These are phyloP conservation scores for Tympanoctomys barrerae DNA, from an alignment of 2,797 vertebrate species.

Conservation along the genomic window DNA sequence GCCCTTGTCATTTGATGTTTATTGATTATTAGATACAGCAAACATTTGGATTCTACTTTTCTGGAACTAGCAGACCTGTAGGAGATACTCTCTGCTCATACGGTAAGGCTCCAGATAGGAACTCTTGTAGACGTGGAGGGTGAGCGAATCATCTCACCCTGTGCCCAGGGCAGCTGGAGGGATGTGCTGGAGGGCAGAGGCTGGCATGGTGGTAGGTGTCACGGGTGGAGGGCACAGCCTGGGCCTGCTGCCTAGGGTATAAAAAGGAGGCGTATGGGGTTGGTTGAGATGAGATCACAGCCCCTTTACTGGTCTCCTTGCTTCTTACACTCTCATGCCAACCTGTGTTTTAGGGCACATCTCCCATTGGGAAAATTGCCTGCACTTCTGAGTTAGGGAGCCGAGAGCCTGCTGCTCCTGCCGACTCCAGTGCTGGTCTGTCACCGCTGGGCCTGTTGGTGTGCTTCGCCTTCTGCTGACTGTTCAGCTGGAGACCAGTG, in stretches of 20 bases:
- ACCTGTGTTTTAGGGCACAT: not conserved
- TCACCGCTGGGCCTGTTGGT: not conserved
- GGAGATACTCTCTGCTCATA: not conserved
- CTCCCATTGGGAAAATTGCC: not conserved
- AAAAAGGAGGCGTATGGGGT: not conserved
- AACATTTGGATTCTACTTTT: slow-evolving; percentile 29
- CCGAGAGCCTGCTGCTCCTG: not conserved
- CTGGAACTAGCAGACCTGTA: not conserved
- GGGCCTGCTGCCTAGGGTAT: not conserved
- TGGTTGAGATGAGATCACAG: not conserved
- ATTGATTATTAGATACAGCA: slow-evolving; percentile 26
- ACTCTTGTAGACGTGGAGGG: not conserved
- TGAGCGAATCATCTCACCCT: not conserved
- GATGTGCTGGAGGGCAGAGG: not conserved
- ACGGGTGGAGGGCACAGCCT: not conserved
- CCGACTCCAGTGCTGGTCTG: not conserved
- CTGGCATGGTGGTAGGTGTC: not conserved
- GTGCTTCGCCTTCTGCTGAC: not conserved
- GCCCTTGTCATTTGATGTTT: not conserved
- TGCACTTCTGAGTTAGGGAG: not conserved
- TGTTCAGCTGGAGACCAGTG: not conserved
- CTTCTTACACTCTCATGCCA: not conserved
- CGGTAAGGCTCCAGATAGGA: not conserved
- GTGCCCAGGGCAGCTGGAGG: not conserved
- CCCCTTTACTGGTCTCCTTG: not conserved